phyloP scores from a whole-genome alignment of 2,888 invertebrate genomes.

The Coleophora deauratella region DNA sequence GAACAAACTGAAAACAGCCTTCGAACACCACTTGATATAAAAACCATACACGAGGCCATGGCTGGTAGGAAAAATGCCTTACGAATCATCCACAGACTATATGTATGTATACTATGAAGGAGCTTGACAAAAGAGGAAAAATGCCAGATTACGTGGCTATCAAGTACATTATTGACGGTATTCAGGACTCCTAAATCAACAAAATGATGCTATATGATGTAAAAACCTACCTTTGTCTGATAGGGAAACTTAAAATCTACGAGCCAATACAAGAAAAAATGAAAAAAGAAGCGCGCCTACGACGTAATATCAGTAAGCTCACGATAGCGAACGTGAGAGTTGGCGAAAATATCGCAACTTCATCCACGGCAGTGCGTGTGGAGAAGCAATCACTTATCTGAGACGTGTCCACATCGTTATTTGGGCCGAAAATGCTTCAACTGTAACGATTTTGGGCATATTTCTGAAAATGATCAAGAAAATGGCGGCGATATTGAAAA shows the following conservation, averaged over 20 bases:
- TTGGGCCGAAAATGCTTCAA: conserved; percentile 1
- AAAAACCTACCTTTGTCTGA: conserved; percentile 11
- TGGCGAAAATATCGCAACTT: background rate
- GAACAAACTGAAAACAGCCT: conserved; percentile 14
- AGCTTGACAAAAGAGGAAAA: conserved; percentile 17
- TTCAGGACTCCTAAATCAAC: conserved; percentile 14
- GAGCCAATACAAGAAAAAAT: conserved; percentile 8
- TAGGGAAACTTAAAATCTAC: conserved; percentile 15
- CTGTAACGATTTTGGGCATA: conserved; percentile 2
- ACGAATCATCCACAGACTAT: conserved; percentile 16
- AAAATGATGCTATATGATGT: conserved; percentile 18
- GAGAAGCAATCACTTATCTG: conserved; percentile 8
- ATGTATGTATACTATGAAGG: conserved; percentile 21
- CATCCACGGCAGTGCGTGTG: conserved; percentile 3
- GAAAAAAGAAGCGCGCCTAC: no score
- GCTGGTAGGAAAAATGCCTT: no score
- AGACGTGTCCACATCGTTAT: background rate
- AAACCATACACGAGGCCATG: conserved; percentile 18
- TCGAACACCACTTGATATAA: conserved; percentile 9
- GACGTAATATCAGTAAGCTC: background rate
- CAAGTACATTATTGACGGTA: conserved; percentile 21
- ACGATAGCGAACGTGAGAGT: background rate
- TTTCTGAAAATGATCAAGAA: background rate
- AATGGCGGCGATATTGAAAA: background rate
- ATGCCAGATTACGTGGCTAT: conserved; percentile 20